Conservation (phyloP, 2,797 vertebrate species). For the Dipus sagitta region DNA sequence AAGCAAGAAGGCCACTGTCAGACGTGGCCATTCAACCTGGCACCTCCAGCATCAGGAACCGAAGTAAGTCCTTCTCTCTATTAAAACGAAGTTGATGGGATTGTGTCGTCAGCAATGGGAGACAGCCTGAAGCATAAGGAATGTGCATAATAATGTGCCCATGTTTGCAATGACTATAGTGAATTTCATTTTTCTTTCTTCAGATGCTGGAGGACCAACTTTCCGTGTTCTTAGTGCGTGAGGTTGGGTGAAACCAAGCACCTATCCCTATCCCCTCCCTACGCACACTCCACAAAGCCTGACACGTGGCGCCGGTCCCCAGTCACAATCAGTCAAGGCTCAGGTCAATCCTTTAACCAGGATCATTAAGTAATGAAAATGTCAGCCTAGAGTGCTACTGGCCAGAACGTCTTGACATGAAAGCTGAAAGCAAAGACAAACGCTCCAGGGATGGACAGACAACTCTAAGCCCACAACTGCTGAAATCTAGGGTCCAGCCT, state of each 20-base stretch:
- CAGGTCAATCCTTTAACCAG: neutral
- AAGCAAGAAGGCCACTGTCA: neutral
- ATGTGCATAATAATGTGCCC: neutral
- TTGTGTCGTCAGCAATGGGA: neutral
- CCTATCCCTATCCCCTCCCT: too few species aligned
- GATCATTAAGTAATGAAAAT: neutral
- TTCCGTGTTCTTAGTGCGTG: neutral
- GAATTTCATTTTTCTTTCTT: neutral
- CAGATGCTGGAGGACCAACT: neutral
- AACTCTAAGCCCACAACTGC: neutral
- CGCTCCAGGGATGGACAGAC: neutral
- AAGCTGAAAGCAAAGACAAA: constrained; percentile 15
- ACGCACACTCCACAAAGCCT: neutral
- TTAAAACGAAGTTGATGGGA: neutral
- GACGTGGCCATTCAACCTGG: neutral
- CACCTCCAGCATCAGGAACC: neutral
- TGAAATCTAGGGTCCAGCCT: constrained; percentile 25
- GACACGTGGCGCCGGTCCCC: neutral
- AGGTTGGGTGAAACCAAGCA: neutral
- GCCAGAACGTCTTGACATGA: neutral
- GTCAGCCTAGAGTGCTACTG: neutral
- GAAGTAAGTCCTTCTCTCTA: neutral
- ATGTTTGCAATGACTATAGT: neutral
- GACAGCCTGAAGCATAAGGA: neutral
- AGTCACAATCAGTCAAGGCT: neutral